Evolutionary conservation across 2,888 invertebrate genomes (phyloP).

Genomic region (Synergus itoensis): DNA sequence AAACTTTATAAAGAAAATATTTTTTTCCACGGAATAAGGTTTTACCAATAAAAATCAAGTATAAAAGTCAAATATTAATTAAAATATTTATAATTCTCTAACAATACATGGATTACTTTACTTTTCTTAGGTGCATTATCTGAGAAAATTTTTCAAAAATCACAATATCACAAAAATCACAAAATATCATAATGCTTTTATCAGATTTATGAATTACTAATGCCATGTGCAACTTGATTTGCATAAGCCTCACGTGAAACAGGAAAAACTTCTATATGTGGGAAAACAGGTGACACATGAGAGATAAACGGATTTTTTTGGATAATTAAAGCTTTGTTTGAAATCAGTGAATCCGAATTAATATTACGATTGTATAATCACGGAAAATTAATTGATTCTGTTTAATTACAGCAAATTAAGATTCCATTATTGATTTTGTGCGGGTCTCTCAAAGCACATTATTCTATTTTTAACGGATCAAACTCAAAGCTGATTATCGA

Average conservation of each 20-base stretch:
- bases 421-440: not conserved
- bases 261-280: not conserved
- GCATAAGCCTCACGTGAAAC: not conserved
- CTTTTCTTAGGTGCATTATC: not conserved
- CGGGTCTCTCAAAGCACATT: not conserved
- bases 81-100: no score
- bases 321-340: slow-evolving; percentile 8
- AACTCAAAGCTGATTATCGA: no score
- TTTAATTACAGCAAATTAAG: not conserved
- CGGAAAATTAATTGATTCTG: not conserved
- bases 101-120: no score
- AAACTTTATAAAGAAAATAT: no score
- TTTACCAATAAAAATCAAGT: no score
- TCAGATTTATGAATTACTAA: not conserved
- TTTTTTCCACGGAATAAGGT: no score
- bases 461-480: not conserved
- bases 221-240: not conserved
- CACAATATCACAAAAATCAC: not conserved
- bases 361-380: not conserved
- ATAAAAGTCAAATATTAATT: no score
- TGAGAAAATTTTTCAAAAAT: not conserved
- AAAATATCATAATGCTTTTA: not conserved
- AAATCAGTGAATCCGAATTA: not conserved
- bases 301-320: slow-evolving; percentile 9
- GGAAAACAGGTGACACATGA: not conserved